phyloP scores from a whole-genome alignment of 1,140 invertebrate species.

The Pomacea maculata region DNA sequence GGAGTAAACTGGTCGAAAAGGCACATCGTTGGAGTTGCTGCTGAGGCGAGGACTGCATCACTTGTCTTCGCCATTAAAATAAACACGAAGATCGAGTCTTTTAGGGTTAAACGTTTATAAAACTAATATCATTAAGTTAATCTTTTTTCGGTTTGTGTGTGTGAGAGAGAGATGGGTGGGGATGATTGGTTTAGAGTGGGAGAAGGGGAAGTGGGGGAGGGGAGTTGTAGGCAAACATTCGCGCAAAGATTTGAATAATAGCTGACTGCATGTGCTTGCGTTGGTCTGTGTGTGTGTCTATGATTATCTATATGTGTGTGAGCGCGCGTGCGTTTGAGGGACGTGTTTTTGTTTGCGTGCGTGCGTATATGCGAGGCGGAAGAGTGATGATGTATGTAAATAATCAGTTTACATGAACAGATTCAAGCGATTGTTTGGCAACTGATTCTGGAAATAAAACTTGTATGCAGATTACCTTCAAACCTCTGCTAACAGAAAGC shows the following conservation, averaged over 20 bases:
- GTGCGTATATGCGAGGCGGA: background rate
- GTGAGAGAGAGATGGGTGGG: background rate
- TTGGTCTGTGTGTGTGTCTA: conserved; percentile 8
- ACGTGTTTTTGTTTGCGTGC: conserved; percentile 7
- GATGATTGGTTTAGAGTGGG: too few relatives aligned
- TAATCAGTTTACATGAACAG: background rate
- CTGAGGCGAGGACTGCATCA: background rate
- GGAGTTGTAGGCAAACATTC: background rate
- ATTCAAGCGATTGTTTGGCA: background rate
- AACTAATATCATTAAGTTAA: background rate
- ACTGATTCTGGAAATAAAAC: background rate
- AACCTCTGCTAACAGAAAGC: background rate
- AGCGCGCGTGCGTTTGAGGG: background rate
- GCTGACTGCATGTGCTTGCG: conserved; percentile 2
- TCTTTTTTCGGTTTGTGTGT: background rate
- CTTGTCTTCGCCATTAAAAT: background rate
- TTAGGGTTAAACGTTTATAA: background rate
- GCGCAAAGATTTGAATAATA: background rate
- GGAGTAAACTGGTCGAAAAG: too few relatives aligned
- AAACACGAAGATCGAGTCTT: too few relatives aligned
- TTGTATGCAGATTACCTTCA: background rate
- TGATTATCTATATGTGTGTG: conserved; percentile 9
- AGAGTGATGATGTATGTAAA: background rate
- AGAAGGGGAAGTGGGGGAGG: too few relatives aligned
- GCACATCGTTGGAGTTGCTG: background rate